phyloP scores from a whole-genome alignment of 2,113 vertebrate genomes.

The Cyanoderma ruficeps region DNA sequence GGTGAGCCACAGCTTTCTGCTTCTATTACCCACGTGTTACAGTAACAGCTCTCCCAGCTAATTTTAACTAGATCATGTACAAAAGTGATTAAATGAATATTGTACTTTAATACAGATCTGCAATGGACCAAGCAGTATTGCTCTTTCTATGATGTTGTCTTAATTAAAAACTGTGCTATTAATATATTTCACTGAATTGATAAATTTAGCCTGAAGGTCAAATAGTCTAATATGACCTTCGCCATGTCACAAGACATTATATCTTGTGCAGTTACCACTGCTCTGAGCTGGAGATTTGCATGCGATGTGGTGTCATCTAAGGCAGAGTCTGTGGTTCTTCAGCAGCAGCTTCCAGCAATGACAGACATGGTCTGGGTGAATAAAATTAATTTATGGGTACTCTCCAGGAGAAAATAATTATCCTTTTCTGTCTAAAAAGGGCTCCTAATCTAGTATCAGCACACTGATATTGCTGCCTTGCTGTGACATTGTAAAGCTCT shows the following conservation, averaged over 20 bases:
- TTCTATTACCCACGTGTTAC: background rate
- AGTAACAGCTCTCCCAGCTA: constrained; percentile 3
- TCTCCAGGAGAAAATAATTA: background rate
- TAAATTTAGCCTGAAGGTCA: constrained; percentile 30
- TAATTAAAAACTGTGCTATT: constrained; percentile 19
- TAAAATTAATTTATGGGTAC: constrained; percentile 17
- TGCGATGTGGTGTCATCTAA: background rate
- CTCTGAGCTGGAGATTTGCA: background rate
- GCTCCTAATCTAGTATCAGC: background rate
- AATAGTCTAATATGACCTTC: background rate
- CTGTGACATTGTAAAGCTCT: constrained; percentile 11
- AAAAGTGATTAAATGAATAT: background rate
- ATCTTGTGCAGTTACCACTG: background rate
- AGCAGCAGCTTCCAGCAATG: background rate
- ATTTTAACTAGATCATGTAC: constrained; percentile 1
- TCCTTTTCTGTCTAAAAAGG: background rate
- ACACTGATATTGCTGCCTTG: background rate
- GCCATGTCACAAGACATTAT: background rate
- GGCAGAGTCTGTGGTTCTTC: constrained; percentile 4
- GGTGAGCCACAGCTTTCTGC: background rate
- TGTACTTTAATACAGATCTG: background rate
- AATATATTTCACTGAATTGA: constrained; percentile 1
- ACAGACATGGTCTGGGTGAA: background rate
- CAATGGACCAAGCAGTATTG: background rate
- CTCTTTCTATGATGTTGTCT: background rate